These are phyloP conservation scores for Leptodactylus fallax DNA, from an alignment of 2,797 vertebrate species.

Conservation along the genomic window DNA sequence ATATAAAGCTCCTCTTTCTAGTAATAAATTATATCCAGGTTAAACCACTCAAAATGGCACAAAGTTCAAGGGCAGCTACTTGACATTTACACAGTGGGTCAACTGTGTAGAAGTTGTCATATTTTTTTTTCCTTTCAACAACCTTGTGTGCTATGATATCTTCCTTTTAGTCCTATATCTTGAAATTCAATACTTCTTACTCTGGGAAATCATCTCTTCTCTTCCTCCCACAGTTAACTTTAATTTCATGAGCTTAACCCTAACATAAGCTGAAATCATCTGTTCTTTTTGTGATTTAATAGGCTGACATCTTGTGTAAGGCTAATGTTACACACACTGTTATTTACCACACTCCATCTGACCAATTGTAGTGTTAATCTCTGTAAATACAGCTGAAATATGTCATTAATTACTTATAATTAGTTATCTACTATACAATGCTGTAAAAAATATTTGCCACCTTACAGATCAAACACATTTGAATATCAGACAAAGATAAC, in stretches of 20 bases:
- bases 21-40: slow-evolving; percentile 22
- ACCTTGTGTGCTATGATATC: background rate
- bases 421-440: too few species aligned
- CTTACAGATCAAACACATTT: too few species aligned
- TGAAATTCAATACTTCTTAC: background rate
- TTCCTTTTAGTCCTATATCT: background rate
- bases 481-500: too few species aligned
- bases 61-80: slow-evolving; percentile 18
- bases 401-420: background rate
- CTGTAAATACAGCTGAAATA: background rate
- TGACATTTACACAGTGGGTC: background rate
- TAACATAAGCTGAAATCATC: slow-evolving; percentile 3
- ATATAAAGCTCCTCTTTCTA: background rate
- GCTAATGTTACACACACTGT: background rate
- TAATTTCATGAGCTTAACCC: background rate
- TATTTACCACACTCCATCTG: background rate
- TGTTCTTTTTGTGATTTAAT: background rate
- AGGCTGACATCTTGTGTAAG: background rate
- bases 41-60: background rate
- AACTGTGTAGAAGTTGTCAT: background rate
- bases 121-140: background rate
- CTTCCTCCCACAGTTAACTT: background rate
- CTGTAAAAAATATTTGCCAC: background rate
- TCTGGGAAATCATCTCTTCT: slow-evolving; percentile 1
- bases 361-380: background rate